phyloP scores from a whole-genome alignment of 2,888 invertebrate genomes.

The Drosophila suboccidentalis region DNA sequence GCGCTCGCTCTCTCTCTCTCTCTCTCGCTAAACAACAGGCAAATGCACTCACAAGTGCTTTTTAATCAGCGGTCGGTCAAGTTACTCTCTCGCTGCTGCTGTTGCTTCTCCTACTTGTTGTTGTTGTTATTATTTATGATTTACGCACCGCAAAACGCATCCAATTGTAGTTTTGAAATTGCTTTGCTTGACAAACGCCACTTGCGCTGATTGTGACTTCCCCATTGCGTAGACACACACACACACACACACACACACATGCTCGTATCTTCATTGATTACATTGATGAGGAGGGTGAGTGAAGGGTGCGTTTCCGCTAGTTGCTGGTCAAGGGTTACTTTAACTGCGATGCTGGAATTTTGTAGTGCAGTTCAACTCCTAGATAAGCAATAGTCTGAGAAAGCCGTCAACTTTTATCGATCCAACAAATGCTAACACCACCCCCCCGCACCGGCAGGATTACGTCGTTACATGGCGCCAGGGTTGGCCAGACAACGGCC shows the following conservation, averaged over 20 bases:
- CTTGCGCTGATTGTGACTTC: slow-evolving; percentile 60
- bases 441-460: slow-evolving; percentile 55
- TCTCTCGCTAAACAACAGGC: slow-evolving; percentile 26
- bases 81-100: slow-evolving; percentile 2
- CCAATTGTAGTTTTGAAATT: slow-evolving; percentile 52
- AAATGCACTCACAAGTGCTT: slow-evolving; percentile 66
- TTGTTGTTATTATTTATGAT: slow-evolving; percentile 42
- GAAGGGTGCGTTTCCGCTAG: slow-evolving; percentile 39
- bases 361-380: slow-evolving; percentile 8
- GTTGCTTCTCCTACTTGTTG: not conserved
- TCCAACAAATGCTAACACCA: slow-evolving; percentile 60
- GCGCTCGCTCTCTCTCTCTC: not conserved
- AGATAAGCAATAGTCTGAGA: slow-evolving; percentile 28
- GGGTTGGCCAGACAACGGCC: slow-evolving; percentile 45
- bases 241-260: slow-evolving; percentile 9
- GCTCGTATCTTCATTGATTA: slow-evolving; percentile 24
- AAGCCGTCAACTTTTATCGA: slow-evolving; percentile 65
- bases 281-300: not conserved
- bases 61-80: slow-evolving; percentile 61
- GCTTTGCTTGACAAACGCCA: slow-evolving; percentile 67
- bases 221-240: slow-evolving; percentile 1
- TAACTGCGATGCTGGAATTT: slow-evolving; percentile 32
- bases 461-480: slow-evolving; percentile 75
- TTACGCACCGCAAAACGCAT: slow-evolving; percentile 58
- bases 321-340: slow-evolving; percentile 53